Conservation (phyloP, 2,797 vertebrate genomes). For the Euthynnus affinis region DNA sequence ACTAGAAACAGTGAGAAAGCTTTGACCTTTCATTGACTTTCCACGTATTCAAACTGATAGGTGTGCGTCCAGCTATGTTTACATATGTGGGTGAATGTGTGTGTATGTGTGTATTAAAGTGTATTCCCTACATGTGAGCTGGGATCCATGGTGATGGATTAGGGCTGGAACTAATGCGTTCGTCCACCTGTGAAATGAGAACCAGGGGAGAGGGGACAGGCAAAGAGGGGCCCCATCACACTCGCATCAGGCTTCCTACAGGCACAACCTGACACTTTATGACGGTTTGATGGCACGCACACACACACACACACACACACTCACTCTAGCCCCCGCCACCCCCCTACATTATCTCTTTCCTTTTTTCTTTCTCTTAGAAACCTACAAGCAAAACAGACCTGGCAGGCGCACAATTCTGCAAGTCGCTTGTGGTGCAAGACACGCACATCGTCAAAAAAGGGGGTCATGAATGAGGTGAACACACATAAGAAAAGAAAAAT, state of each 20-base stretch:
- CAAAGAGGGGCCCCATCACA: slow-evolving; percentile 55
- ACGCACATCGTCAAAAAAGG: slow-evolving; percentile 21
- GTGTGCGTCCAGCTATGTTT: slow-evolving; percentile 6
- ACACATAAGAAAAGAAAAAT: slow-evolving; percentile 26
- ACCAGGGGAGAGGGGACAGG: slow-evolving; percentile 61
- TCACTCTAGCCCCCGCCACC: not conserved
- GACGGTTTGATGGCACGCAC: slow-evolving; percentile 51
- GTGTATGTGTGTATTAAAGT: slow-evolving; percentile 16
- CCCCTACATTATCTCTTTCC: not conserved
- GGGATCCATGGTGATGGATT: slow-evolving; percentile 77
- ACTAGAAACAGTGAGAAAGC: not conserved
- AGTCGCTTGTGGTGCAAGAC: slow-evolving; percentile 39
- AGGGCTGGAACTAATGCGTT: slow-evolving; percentile 81
- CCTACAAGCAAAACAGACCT: slow-evolving; percentile 39
- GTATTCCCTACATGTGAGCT: slow-evolving; percentile 47
- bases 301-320: not conserved
- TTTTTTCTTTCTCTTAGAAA: slow-evolving; percentile 35
- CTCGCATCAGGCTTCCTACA: slow-evolving; percentile 61
- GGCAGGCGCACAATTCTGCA: slow-evolving; percentile 41
- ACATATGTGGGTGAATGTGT: slow-evolving; percentile 8
- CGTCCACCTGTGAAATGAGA: slow-evolving; percentile 87
- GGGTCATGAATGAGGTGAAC: slow-evolving; percentile 44
- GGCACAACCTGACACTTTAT: slow-evolving; percentile 67
- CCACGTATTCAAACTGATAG: not conserved
- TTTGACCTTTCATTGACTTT: slow-evolving; percentile 18